Evolutionary conservation across 2,888 invertebrate species (phyloP), one percentile per base, ranked within the genome.

Genomic region (Calephelis perditalis): DNA sequence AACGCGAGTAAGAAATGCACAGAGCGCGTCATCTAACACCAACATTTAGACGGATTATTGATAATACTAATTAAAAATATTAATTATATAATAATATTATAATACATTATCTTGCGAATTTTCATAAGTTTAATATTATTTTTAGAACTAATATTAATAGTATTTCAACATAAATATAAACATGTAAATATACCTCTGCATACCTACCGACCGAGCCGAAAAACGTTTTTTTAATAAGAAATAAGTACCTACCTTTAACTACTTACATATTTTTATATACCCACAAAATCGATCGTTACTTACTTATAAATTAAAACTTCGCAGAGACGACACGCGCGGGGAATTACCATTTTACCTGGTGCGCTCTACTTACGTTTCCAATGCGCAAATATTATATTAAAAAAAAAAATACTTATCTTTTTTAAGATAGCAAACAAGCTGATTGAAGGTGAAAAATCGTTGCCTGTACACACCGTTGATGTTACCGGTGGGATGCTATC

Each of bases 161-260:
- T 52, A 26, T 15, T 49, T 49, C 15, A 35, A 52, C 52, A 52
- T 52, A 52, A 47, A 47, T 52, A 52, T 49, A 58, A 60, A 62
- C 36, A 46, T 36, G 40, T 45, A 49, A 59, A 57, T 59, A 62
- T 65, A 70, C 67, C 65, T 67, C 65, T 57, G 57, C 63, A 79
- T 82, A 82, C 82, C 82, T 80, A 80, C 82, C 82, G 77, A 82
- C 79, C 81, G 67, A 78, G 78, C 81, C 80, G 78, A 74, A 69
- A 71, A 77, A 76, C 80, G 74, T 70, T 70, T 62, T 67, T 49
- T 56, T 60, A 55, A 65, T 57, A 35, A 60, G 58, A 60, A 60
- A 62, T 52, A 58, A 36, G 73, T 81, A 84, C 86, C 84, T 79
- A 85, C 84, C 83, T 77, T 60, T 49, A 63, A 64, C 68, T 69